Evolutionary conservation across 2,113 vertebrate genomes (phyloP), one percentile per base, ranked within the genome.

Genomic region (Gymnocephalus cernua): DNA sequence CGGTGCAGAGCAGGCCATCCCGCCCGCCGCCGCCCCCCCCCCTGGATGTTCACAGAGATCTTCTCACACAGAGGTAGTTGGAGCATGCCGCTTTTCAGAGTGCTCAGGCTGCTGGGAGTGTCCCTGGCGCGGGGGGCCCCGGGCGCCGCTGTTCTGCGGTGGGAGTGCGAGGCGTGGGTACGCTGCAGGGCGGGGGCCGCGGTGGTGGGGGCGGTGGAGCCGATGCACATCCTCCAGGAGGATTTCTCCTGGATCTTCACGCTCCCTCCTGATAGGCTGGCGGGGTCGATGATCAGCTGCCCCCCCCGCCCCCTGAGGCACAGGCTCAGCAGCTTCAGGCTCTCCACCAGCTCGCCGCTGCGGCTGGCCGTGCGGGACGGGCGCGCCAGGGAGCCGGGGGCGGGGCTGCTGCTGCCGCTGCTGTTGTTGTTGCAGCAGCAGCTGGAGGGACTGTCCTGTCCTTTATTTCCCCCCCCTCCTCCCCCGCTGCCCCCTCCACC

Each of bases 31-130:
- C 85, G 5, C 32, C 32, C 1, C 9, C 38, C 38, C 10, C 38
- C 38, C 38, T 97, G 97, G 95, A 99, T 99, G 94, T 99, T 99
- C 90, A 99, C 97, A 78, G 97, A 99, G 95, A 99, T 99, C 94
- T 98, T 99, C 94, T 99, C 98, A 53, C 97, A 99, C 89, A 99
- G 98, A 97, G 98, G 98, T 96, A 99, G 98, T 96, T 99, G 98
- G 69, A 99, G 95, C 89, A 98, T 94, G 66, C 93, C 96, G 57
- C 96, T 97, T 91, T 96, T 97, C 95, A 99, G 95, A 92, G 96
- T 4, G 14, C 79, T 96, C 94, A 96, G 95, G 90, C 90, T 96
- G 74, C 90, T 61, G 74, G 64, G 73, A 81, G 75, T 93, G 86
- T 91, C 81, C 68, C 88, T 83, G 83, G 47, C 4, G 9, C 50